Evolutionary conservation across 2,888 invertebrate species (phyloP).

Genomic region (Ypsolopha scabrella): DNA sequence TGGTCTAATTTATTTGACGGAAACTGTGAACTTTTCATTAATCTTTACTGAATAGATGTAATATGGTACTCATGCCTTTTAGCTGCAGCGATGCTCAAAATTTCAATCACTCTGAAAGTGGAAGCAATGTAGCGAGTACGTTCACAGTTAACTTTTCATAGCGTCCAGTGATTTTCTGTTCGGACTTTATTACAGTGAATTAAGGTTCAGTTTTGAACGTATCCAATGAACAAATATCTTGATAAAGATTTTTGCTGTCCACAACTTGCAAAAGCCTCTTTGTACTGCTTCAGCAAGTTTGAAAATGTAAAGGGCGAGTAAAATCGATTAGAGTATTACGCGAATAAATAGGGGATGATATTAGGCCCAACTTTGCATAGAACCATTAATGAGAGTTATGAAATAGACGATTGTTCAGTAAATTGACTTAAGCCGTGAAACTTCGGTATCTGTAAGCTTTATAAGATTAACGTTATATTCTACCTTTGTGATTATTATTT

Average conservation of each 20-base stretch:
- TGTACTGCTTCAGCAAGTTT: background rate
- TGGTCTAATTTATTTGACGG: no score
- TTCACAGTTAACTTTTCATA: no score
- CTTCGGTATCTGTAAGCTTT: background rate
- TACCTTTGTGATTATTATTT: background rate
- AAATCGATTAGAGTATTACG: background rate
- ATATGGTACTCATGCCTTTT: background rate
- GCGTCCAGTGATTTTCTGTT: no score
- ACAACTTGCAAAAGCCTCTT: background rate
- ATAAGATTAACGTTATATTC: background rate
- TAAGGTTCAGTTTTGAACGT: no score
- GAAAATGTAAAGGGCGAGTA: background rate
- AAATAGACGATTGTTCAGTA: conserved; percentile 12
- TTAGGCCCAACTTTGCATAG: conserved; percentile 32
- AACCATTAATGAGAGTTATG: conserved; percentile 15
- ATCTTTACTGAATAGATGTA: no score
- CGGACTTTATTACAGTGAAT: no score
- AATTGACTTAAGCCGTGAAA: background rate
- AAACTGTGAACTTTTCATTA: no score
- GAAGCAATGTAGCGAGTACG: no score
- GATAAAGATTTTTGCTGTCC: background rate
- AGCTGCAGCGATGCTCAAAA: background rate
- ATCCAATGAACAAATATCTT: no score
- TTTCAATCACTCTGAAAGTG: conserved; percentile 1
- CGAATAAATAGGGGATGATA: conserved; percentile 10